A percentile compares a stretch with the other conserved stretches of the same genome.
Conservation (phyloP, 2,888 invertebrate genomes). For the Nemapogon koenigi region DNA sequence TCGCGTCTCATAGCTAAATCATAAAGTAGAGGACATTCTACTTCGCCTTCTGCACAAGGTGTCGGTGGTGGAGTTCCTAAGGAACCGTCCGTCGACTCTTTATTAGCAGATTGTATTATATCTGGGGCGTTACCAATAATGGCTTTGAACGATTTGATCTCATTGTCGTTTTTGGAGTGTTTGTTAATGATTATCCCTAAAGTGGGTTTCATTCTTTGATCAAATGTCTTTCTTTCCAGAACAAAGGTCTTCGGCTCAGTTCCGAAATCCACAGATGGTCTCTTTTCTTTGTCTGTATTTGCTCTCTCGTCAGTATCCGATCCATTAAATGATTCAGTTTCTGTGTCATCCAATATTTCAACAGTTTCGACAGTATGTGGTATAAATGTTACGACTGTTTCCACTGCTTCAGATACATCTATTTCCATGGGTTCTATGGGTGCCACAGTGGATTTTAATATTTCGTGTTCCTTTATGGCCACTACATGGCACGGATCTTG, state of each 20-base stretch:
- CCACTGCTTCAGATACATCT: slow-evolving; percentile 55
- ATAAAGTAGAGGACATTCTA: slow-evolving; percentile 23
- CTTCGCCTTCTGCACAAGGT: slow-evolving; percentile 20
- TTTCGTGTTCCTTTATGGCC: slow-evolving; percentile 73
- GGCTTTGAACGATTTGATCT: slow-evolving; percentile 23
- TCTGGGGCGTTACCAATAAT: slow-evolving; percentile 27
- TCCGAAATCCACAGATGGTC: slow-evolving; percentile 29
- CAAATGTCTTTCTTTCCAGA: slow-evolving; percentile 39
- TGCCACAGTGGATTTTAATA: slow-evolving; percentile 67
- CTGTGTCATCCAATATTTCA: slow-evolving; percentile 60
- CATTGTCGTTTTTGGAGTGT: slow-evolving; percentile 23
- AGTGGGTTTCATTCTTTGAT: slow-evolving; percentile 44
- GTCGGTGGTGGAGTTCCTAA: slow-evolving; percentile 25
- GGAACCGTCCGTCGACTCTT: slow-evolving; percentile 18
- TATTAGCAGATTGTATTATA: slow-evolving; percentile 25
- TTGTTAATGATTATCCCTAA: slow-evolving; percentile 37
- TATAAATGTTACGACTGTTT: slow-evolving; percentile 57
- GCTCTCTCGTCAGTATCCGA: slow-evolving; percentile 21
- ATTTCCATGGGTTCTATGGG: slow-evolving; percentile 43
- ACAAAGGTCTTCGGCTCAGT: slow-evolving; percentile 45
- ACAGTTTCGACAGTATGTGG: slow-evolving; percentile 63
- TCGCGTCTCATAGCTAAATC: slow-evolving; percentile 23
- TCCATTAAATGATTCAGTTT: slow-evolving; percentile 40
- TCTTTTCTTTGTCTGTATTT: slow-evolving; percentile 13
- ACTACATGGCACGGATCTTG: slow-evolving; percentile 63